Percentiles rank a stretch among this genome's conserved stretches.
phyloP scores from a whole-genome alignment of 2,113 vertebrate species.

The Mus pahari region DNA sequence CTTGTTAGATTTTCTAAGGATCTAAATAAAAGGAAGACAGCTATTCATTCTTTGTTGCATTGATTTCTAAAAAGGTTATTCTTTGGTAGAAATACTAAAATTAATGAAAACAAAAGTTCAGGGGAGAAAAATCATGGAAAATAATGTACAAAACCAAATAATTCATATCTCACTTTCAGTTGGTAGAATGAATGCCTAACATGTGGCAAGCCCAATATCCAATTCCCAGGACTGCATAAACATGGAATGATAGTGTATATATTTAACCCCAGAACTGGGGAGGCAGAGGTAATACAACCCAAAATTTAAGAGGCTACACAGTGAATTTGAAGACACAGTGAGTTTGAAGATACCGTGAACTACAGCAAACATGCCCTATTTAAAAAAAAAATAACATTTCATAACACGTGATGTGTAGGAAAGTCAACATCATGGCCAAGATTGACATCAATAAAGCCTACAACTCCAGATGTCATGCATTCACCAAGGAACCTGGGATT shows the following conservation, averaged over 20 bases:
- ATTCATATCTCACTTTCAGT: not conserved
- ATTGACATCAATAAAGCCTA: not conserved
- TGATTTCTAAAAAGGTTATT: not conserved
- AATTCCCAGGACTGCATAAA: not conserved
- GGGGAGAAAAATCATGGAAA: not conserved
- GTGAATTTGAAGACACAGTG: not conserved
- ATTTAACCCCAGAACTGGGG: not conserved
- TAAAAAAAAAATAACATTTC: not conserved
- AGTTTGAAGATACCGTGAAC: not conserved
- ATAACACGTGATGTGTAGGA: not conserved
- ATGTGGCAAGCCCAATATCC: not conserved
- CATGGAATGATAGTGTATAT: not conserved
- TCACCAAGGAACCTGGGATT: not conserved
- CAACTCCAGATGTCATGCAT: not conserved
- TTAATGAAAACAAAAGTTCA: not conserved
- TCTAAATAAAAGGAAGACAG: not conserved
- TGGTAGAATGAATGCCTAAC: not conserved
- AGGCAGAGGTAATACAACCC: no score
- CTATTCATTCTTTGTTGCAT: not conserved
- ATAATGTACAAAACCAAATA: not conserved
- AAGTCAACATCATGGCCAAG: not conserved
- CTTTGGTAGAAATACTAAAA: not conserved
- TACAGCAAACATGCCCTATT: not conserved
- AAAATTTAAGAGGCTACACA: not conserved
- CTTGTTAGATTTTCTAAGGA: not conserved